Percentiles rank a stretch among this genome's conserved stretches.
These are phyloP conservation scores for Chaenocephalus aceratus DNA, from an alignment of 2,113 vertebrate species.

Conservation along the genomic window DNA sequence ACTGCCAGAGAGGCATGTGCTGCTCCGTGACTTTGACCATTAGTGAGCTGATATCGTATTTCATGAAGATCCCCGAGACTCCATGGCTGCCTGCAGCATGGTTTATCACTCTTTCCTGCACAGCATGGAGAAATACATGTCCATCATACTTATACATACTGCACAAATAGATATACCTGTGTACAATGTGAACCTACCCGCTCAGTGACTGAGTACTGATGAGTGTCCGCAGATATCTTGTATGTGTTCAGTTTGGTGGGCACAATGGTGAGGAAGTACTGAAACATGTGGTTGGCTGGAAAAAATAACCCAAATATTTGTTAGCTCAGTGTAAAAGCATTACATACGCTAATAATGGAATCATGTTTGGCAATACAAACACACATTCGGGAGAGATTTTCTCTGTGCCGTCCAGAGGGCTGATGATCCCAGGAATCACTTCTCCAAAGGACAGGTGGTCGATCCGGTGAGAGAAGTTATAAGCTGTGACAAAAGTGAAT, in stretches of 20 bases:
- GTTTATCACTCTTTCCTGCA: conserved; percentile 94
- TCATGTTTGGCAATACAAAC: conserved; percentile 51
- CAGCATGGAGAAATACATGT: not conserved
- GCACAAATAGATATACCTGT: not conserved
- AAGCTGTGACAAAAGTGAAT: conserved; percentile 82
- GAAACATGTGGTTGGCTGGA: conserved; percentile 98
- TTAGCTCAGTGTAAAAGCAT: not conserved
- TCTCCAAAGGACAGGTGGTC: conserved; percentile 98
- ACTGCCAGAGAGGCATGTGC: conserved; percentile 99
- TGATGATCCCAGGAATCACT: conserved; percentile 93
- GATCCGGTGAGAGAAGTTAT: conserved; percentile 98
- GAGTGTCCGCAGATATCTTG: conserved; percentile 93
- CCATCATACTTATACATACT: not conserved
- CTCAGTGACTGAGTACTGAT: conserved; percentile 98
- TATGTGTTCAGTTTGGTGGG: conserved; percentile 96
- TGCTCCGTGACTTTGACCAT: conserved; percentile 98
- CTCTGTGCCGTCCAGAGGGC: conserved; percentile 96
- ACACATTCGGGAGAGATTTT: conserved; percentile 93
- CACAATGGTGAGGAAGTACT: conserved; percentile 99
- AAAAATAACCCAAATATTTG: not conserved
- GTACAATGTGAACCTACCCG: conserved; percentile 85
- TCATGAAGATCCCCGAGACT: conserved; percentile 99
- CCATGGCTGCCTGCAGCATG: conserved; percentile 97
- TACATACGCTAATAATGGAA: not conserved
- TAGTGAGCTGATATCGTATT: conserved; percentile 96